Percentiles rank a stretch among this genome's conserved stretches.
These are phyloP conservation scores for Catostylus mosaicus DNA, from an alignment of 30 jellyfish, hydroid and myxozoan genomes.

Conservation along the genomic window DNA sequence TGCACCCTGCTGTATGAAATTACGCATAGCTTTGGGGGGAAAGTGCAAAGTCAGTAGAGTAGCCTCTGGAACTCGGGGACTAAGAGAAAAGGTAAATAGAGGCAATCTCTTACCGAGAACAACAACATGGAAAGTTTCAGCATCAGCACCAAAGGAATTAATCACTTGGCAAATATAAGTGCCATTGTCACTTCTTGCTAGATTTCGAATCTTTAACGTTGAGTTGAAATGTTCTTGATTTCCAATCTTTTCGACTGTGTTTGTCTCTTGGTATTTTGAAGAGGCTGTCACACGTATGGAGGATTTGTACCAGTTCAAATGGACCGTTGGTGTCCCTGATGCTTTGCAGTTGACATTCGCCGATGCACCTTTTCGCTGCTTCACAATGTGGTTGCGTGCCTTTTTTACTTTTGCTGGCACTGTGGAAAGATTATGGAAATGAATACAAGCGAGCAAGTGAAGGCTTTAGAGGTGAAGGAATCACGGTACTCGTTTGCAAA, in stretches of 20 bases:
- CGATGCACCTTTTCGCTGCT: conserved; percentile 55
- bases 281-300: conserved; percentile 30
- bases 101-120: conserved; percentile 76
- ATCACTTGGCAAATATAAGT: conserved; percentile 72
- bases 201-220: conserved; percentile 50
- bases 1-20: too few species aligned
- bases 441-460: not conserved
- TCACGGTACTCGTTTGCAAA: not conserved
- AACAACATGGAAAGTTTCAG: conserved; percentile 33
- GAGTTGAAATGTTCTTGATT: conserved; percentile 71
- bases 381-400: conserved; percentile 26
- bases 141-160: conserved; percentile 78
- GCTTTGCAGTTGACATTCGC: conserved; percentile 71
- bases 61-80: too few species aligned
- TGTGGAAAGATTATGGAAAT: not conserved
- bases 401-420: conserved; percentile 87
- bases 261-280: conserved; percentile 20
- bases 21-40: too few species aligned
- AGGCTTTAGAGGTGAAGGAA: not conserved
- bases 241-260: conserved; percentile 10
- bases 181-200: conserved; percentile 79
- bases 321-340: conserved; percentile 75
- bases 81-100: not conserved
- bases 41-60: too few species aligned
- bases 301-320: conserved; percentile 73